Percentiles rank a stretch among this genome's conserved stretches.
These are phyloP conservation scores for Oxystoma pomonae DNA, from an alignment of 2,888 invertebrate species.

Conservation along the genomic window DNA sequence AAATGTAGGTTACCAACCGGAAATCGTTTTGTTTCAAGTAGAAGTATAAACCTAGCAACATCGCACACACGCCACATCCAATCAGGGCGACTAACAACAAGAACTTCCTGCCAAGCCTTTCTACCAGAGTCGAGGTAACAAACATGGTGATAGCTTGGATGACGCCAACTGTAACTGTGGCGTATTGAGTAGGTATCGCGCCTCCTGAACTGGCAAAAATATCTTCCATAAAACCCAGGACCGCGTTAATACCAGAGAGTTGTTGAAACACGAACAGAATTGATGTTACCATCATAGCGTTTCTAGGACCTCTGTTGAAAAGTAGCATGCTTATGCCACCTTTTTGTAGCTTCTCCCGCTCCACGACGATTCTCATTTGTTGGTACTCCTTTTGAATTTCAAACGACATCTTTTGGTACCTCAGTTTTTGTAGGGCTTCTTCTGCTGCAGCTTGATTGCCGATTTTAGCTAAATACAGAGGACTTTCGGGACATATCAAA, in stretches of 20 bases:
- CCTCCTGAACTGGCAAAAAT: constrained; percentile 70
- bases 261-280: constrained; percentile 80
- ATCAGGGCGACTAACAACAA: constrained; percentile 60
- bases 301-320: constrained; percentile 19
- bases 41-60: constrained; percentile 27
- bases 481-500: constrained; percentile 32
- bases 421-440: constrained; percentile 42
- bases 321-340: constrained; percentile 20
- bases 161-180: constrained; percentile 71
- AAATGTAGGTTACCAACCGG: constrained; percentile 42
- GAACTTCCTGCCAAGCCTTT: constrained; percentile 66
- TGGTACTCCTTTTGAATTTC: constrained; percentile 21
- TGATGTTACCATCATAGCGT: constrained; percentile 64
- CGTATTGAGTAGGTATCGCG: constrained; percentile 54
- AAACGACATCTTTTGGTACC: constrained; percentile 12
- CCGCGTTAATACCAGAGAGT: constrained; percentile 73
- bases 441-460: constrained; percentile 58
- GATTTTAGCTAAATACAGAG: constrained; percentile 36
- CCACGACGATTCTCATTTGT: constrained; percentile 13
- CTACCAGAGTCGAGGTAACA: constrained; percentile 69
- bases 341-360: constrained; percentile 16
- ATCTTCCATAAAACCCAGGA: constrained; percentile 69
- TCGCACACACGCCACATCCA: constrained; percentile 55
- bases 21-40: constrained; percentile 19
- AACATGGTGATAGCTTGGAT: constrained; percentile 68